These are phyloP conservation scores for Ophthalmolycus amberensis DNA, from an alignment of 2,113 vertebrate species.

Conservation along the genomic window DNA sequence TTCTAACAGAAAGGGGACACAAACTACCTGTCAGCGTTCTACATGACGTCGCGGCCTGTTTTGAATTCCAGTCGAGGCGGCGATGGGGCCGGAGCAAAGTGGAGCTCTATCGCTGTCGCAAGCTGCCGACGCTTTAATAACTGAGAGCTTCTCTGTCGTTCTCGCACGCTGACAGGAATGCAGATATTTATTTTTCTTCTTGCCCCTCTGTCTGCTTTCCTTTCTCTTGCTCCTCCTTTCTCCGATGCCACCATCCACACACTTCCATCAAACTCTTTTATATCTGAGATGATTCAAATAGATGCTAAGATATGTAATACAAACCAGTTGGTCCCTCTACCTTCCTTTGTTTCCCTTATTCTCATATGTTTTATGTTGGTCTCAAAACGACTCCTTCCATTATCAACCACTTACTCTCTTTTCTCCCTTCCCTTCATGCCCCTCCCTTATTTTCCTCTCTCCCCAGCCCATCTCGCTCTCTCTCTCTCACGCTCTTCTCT, in stretches of 20 bases:
- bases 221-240: background rate
- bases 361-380: background rate
- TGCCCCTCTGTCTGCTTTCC: background rate
- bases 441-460: background rate
- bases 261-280: background rate
- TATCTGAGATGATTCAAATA: slow-evolving; percentile 7
- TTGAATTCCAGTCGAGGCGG: slow-evolving; percentile 52
- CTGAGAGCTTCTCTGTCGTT: slow-evolving; percentile 34
- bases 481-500: background rate
- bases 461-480: background rate
- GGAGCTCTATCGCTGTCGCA: slow-evolving; percentile 64
- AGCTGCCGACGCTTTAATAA: slow-evolving; percentile 73
- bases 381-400: background rate
- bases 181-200: slow-evolving; percentile 43
- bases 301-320: background rate
- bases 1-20: slow-evolving; percentile 28
- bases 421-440: background rate
- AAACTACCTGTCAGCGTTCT: slow-evolving; percentile 53
- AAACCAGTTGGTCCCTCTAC: background rate
- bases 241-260: background rate
- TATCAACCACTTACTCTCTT: background rate
- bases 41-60: slow-evolving; percentile 43
- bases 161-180: slow-evolving; percentile 45
- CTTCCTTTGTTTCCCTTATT: background rate
- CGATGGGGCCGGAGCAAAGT: slow-evolving; percentile 58